Evolutionary conservation across 2,113 vertebrate species (phyloP), one percentile per base, ranked within the genome.

Genomic region (Ptychochromis oligacanthus): DNA sequence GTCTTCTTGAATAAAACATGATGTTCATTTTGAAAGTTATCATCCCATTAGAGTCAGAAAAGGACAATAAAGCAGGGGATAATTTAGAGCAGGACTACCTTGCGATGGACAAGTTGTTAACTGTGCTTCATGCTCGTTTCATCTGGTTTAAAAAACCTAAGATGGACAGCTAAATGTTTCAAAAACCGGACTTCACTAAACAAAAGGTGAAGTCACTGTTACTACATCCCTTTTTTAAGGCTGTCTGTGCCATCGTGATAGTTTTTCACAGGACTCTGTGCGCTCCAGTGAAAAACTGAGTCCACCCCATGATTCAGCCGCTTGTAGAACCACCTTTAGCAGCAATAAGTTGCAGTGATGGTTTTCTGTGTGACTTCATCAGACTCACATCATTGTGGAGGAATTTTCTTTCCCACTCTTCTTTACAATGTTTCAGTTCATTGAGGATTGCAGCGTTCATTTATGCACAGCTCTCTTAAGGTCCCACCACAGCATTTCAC

Each of bases 11-110:
- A 31, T 31, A 31, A 31, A 31, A 31, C 28, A 31, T 4, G 28
- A 31, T 31, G 28, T 31, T 31, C 28, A n/a, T 64, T 64, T 64
- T 64, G 61, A 12, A 9, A 38, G 38, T 40, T 34, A 22, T 40
- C 20, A 11, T 40, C 34, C 34, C 22, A 31, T 64, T n/a, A 64
- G 34, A 40, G 34, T 31, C 28, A 2, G 28, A 31, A 31, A 13
- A 22, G 61, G 20, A 0, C 0, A 64, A 40, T 40, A 14, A 64
- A 38, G 60, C 20, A 1, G 0, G 12, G 12, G 28, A 31, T 31
- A 31, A 31, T 31, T 31, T 31, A 31, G 28, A 4, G 28, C 40
- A 43, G 40, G 36, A 40, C 61, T 64, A 34, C 3, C 34, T 22
- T 38, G 11, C 22, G 38, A 64, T 14, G 13, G 31, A 62, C 10